Conservation (phyloP, 1,140 invertebrate species). For the Lamellibrachia luymesi region DNA sequence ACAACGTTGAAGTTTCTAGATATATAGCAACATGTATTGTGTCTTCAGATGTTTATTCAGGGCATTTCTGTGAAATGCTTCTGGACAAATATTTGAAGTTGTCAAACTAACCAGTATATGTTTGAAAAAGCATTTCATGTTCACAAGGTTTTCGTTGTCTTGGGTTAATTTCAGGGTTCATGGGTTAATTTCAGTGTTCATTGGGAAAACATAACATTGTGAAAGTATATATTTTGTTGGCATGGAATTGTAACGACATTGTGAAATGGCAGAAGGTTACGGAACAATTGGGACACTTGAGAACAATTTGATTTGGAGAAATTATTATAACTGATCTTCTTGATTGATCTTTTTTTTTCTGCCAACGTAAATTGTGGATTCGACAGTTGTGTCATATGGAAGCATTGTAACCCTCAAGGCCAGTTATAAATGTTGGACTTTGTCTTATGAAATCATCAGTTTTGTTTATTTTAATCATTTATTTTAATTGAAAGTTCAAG, state of each 20-base stretch:
- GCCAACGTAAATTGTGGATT: not conserved
- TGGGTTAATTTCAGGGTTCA: not conserved
- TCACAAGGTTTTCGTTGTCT: not conserved
- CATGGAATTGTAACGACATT: not conserved
- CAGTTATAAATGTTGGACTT: too few relatives aligned
- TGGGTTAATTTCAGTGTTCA: not conserved
- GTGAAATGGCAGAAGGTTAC: not conserved
- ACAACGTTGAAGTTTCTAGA: not conserved
- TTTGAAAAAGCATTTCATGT: not conserved
- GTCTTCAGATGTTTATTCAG: not conserved
- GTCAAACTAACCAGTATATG: not conserved
- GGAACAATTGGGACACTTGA: not conserved
- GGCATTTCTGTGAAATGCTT: not conserved
- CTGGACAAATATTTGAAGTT: not conserved
- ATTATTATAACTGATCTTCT: not conserved
- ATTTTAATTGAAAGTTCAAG: too few relatives aligned
- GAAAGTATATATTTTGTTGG: not conserved
- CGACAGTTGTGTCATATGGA: not conserved
- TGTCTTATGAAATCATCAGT: too few relatives aligned
- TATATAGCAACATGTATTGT: not conserved
- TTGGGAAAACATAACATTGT: not conserved
- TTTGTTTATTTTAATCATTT: too few relatives aligned
- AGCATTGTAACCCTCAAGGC: not conserved
- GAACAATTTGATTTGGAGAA: not conserved
- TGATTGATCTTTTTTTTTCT: not conserved